Conservation (phyloP, 2,797 vertebrate species). For the Oreortyx pictus region DNA sequence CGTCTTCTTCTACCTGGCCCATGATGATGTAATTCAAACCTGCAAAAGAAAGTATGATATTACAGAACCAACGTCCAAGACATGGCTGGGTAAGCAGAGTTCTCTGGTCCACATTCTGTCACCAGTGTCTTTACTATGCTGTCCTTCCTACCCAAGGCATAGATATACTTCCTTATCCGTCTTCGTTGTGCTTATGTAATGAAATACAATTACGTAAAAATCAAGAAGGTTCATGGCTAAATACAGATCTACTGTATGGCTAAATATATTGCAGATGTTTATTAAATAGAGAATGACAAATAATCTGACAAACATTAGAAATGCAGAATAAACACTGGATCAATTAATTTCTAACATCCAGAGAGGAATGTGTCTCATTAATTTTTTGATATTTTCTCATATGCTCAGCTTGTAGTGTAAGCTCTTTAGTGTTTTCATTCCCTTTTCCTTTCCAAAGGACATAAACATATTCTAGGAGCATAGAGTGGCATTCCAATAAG, state of each 20-base stretch:
- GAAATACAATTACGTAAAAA: neutral
- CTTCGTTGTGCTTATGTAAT: neutral
- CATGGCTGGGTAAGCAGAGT: neutral
- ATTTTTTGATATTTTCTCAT: neutral
- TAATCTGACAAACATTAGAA: neutral
- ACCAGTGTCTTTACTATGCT: neutral
- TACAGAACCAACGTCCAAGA: neutral
- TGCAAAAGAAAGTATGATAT: conserved; percentile 66
- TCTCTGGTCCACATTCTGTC: neutral
- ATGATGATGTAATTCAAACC: conserved; percentile 98
- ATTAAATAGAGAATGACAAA: neutral
- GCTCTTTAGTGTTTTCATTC: neutral
- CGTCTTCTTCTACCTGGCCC: conserved; percentile 94
- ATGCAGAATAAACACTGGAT: neutral
- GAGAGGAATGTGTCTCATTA: neutral
- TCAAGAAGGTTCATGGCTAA: neutral
- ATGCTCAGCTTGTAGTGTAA: neutral
- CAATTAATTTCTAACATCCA: neutral
- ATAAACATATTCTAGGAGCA: neutral
- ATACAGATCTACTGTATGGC: neutral
- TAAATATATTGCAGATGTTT: neutral
- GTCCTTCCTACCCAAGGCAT: neutral
- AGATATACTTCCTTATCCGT: neutral
- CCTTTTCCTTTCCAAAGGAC: neutral
- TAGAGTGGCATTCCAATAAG: neutral